Percentiles rank a stretch among this genome's conserved stretches.
These are phyloP conservation scores for Diabrotica undecimpunctata DNA, from an alignment of 1,140 invertebrate genomes.

Conservation along the genomic window DNA sequence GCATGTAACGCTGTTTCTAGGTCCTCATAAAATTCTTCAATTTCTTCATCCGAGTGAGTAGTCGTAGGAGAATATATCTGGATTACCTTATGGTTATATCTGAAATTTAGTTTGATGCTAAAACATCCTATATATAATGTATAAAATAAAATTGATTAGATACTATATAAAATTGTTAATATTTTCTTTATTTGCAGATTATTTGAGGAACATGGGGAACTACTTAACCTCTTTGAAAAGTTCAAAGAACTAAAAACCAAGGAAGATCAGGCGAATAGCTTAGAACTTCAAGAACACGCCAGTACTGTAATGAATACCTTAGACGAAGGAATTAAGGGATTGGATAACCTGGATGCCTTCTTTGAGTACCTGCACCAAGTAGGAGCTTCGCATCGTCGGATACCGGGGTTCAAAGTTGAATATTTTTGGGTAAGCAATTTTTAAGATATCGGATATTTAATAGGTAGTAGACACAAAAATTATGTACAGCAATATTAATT, in stretches of 20 bases:
- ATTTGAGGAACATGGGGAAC: slow-evolving; percentile 81
- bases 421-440: slow-evolving; percentile 76
- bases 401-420: slow-evolving; percentile 79
- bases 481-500: no score
- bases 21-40: no score
- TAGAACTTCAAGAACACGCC: slow-evolving; percentile 82
- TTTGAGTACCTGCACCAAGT: slow-evolving; percentile 77
- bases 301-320: slow-evolving; percentile 84
- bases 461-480: no score
- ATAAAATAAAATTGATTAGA: no score
- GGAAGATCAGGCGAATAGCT: slow-evolving; percentile 74
- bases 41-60: no score
- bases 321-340: slow-evolving; percentile 78
- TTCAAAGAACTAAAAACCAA: slow-evolving; percentile 74
- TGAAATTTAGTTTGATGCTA: background rate
- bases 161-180: background rate
- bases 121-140: no score
- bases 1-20: no score
- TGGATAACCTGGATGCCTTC: slow-evolving; percentile 81
- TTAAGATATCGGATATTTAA: no score
- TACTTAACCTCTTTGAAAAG: slow-evolving; percentile 77
- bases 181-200: slow-evolving; percentile 57
- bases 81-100: background rate
- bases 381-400: slow-evolving; percentile 75
- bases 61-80: no score